A percentile compares a stretch with the other conserved stretches of the same genome.
Evolutionary conservation across 2,888 invertebrate genomes (phyloP).

Genomic region (Lycophotia porphyrea): DNA sequence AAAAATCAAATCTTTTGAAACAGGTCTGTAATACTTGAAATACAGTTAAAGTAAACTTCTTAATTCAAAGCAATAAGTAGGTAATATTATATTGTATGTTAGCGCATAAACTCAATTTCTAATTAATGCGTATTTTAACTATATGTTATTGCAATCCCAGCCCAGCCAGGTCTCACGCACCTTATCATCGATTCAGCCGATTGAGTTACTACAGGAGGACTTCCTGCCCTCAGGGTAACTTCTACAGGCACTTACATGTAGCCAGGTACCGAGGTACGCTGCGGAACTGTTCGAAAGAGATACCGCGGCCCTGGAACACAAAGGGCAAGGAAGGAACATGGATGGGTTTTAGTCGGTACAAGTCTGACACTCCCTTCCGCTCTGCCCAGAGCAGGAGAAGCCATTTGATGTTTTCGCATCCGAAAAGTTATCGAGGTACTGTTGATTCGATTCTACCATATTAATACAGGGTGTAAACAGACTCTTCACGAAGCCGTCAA

Average conservation of each 20-base stretch:
- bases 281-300: no score
- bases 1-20: neutral
- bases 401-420: no score
- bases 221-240: slow-evolving; percentile 31
- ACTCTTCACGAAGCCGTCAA: no score
- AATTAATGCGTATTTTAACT: slow-evolving; percentile 9
- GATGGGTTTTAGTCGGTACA: no score
- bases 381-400: no score
- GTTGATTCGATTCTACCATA: neutral
- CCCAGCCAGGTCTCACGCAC: neutral
- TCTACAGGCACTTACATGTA: neutral
- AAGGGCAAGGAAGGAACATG: no score
- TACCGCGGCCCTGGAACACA: no score
- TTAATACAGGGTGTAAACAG: no score
- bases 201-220: slow-evolving; percentile 31
- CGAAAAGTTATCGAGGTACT: neutral
- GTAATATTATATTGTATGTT: neutral
- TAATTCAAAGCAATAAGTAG: neutral
- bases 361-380: no score
- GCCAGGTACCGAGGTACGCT: neutral
- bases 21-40: neutral
- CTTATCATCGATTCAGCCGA: slow-evolving; percentile 38
- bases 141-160: neutral
- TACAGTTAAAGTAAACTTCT: neutral
- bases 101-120: neutral